A percentile compares a stretch with the other conserved stretches of the same genome.
phyloP scores from a whole-genome alignment of 2,888 invertebrate species.

The Aspidapion aeneum region DNA sequence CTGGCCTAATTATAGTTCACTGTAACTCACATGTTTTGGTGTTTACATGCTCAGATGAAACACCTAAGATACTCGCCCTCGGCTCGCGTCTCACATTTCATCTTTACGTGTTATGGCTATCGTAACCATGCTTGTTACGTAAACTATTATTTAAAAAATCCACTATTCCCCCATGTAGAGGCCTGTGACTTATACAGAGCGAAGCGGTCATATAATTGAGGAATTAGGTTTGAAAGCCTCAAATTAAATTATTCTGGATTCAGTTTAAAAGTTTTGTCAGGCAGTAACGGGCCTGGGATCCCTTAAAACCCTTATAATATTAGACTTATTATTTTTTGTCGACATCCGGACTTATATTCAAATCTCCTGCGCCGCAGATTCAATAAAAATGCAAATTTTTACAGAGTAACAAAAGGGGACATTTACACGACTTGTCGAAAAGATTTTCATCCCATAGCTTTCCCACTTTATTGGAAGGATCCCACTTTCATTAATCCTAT shows the following conservation, averaged over 20 bases:
- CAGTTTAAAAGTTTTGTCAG: conserved; percentile 19
- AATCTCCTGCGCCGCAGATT: conserved; percentile 48
- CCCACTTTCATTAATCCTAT: conserved; percentile 1
- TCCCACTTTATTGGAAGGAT: conserved; percentile 5
- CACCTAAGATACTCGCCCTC: no score
- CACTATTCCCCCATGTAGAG: no score
- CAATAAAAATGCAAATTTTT: conserved; percentile 56
- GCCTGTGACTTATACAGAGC: conserved; percentile 19
- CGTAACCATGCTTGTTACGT: no score
- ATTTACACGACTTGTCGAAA: conserved; percentile 48
- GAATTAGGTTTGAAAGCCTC: conserved; percentile 28
- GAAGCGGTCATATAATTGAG: conserved; percentile 28
- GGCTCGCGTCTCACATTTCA: no score
- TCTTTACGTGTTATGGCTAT: no score
- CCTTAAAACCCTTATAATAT: conserved; percentile 50
- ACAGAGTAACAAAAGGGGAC: conserved; percentile 54
- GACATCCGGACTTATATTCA: conserved; percentile 49
- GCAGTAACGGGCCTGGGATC: conserved; percentile 9
- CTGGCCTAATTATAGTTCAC: no score
- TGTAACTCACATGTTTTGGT: no score
- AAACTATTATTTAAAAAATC: no score
- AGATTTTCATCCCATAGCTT: conserved; percentile 22
- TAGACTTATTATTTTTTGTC: conserved; percentile 65
- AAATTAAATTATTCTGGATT: conserved; percentile 29
- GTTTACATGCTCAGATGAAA: no score